Conservation (phyloP, 2,888 invertebrate species). For the Lasioglossum malachurum region DNA sequence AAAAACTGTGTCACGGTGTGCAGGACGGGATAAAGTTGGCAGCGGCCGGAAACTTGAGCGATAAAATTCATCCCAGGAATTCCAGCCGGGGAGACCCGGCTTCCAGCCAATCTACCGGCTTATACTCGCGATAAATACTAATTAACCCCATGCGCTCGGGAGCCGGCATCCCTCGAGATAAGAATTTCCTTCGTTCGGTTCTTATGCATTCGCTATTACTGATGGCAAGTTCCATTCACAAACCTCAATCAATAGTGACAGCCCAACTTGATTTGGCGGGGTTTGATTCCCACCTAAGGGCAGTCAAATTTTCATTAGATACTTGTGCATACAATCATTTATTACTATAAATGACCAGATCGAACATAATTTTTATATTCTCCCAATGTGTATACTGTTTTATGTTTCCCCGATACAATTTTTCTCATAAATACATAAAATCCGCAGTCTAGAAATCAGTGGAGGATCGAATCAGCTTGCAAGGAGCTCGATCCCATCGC, state of each 20-base stretch:
- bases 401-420: too few species aligned
- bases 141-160: constrained; percentile 46
- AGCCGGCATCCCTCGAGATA: constrained; percentile 28
- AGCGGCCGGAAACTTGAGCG: constrained; percentile 39
- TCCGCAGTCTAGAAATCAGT: not conserved
- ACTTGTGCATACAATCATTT: too few species aligned
- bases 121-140: constrained; percentile 63
- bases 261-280: too few species aligned
- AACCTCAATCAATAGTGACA: not conserved
- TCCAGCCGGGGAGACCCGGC: constrained; percentile 5
- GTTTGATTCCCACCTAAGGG: too few species aligned
- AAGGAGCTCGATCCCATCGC: not conserved
- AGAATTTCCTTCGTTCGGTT: constrained; percentile 53
- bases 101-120: constrained; percentile 44
- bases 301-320: too few species aligned
- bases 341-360: too few species aligned
- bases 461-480: not conserved
- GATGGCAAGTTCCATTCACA: not conserved
- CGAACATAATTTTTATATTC: too few species aligned
- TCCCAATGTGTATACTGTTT: too few species aligned
- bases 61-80: constrained; percentile 52
- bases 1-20: constrained; percentile 39
- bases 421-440: too few species aligned
- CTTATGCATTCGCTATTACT: constrained; percentile 11
- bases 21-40: constrained; percentile 23